Conservation (phyloP, 2,888 invertebrate genomes). For the Diadegma fenestrale region DNA sequence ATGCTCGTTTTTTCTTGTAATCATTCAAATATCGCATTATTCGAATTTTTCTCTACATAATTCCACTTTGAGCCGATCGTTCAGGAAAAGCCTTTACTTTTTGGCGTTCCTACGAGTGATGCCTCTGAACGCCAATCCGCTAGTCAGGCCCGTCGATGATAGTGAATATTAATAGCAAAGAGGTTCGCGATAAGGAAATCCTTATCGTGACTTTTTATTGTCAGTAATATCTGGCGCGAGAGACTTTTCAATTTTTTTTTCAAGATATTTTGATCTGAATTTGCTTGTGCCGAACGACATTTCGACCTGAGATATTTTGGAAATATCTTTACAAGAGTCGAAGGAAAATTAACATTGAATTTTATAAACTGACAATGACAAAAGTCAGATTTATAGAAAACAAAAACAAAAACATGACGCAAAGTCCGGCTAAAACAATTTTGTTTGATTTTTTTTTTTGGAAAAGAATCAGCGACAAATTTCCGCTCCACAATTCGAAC, state of each 20-base stretch:
- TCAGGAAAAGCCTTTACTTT: not conserved
- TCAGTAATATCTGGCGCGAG: not conserved
- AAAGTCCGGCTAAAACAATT: too few relatives aligned
- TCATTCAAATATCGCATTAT: not conserved
- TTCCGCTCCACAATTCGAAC: not conserved
- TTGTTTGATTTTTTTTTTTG: too few relatives aligned
- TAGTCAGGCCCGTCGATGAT: not conserved
- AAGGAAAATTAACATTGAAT: not conserved
- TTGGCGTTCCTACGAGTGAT: not conserved
- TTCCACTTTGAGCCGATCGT: not conserved
- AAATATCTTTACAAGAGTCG: not conserved
- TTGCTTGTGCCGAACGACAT: too few relatives aligned
- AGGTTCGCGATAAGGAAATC: not conserved
- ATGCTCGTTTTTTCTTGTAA: not conserved
- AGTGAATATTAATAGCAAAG: not conserved
- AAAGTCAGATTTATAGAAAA: not conserved
- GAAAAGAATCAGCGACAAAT: too few relatives aligned
- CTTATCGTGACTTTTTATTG: not conserved
- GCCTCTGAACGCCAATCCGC: too few relatives aligned
- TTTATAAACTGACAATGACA: not conserved
- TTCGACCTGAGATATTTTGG: not conserved
- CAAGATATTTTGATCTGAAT: not conserved
- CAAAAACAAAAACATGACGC: too few relatives aligned
- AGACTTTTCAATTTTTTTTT: not conserved
- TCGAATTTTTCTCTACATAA: not conserved